These are phyloP conservation scores for Stegodyphus dumicola DNA, from an alignment of 1,140 invertebrate genomes.

Conservation along the genomic window DNA sequence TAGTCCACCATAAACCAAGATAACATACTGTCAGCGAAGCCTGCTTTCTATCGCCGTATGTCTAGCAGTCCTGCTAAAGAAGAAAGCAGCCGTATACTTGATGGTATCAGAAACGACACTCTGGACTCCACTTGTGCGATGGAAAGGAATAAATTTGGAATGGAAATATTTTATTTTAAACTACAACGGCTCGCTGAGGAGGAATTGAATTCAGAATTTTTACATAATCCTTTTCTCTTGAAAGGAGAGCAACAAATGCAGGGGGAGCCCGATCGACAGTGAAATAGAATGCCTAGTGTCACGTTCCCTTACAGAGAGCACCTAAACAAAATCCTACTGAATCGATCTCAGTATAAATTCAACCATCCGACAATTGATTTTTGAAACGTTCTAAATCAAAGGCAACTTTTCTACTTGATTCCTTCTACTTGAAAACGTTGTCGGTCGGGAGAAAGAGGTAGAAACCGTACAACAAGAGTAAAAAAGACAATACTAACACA, in stretches of 20 bases:
- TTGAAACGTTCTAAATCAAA: conserved; percentile 50
- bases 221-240: conserved; percentile 39
- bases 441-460: conserved; percentile 5
- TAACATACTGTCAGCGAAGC: conserved; percentile 13
- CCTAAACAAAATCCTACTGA: conserved; percentile 30
- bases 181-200: conserved; percentile 34
- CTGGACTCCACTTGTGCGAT: conserved; percentile 30
- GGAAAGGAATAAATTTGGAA: conserved; percentile 42
- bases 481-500: conserved; percentile 20
- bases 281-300: conserved; percentile 47
- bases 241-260: conserved; percentile 41
- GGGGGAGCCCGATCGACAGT: conserved; percentile 20
- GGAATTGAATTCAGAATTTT: conserved; percentile 31
- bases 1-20: conserved; percentile 6
- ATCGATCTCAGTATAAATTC: conserved; percentile 47
- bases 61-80: too few species aligned
- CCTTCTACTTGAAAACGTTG: conserved; percentile 35
- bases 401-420: conserved; percentile 42
- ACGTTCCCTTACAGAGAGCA: conserved; percentile 37
- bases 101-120: conserved; percentile 45
- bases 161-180: conserved; percentile 53
- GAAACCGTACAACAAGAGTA: neutral
- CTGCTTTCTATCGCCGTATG: neutral
- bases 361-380: conserved; percentile 56
- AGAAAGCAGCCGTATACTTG: conserved; percentile 5